A percentile compares a stretch with the other conserved stretches of the same genome.
Conservation (phyloP, 37 sponge, comb jelly and placozoan species). For the Cliona cf. orientalis region DNA sequence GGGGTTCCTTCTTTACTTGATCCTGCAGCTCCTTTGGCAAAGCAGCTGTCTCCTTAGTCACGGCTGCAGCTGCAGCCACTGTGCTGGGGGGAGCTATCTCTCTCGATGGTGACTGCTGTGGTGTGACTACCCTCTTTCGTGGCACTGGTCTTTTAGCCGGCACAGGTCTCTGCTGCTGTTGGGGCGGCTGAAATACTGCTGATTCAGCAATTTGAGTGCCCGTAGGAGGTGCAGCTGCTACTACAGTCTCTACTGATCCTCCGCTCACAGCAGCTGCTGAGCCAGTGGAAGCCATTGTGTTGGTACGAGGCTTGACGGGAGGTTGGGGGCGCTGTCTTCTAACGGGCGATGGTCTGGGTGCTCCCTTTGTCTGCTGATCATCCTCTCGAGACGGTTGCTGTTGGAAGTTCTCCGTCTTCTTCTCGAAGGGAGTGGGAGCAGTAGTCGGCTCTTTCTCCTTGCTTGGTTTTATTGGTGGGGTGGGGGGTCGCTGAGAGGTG, state of each 20-base stretch:
- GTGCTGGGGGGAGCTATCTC: too few species aligned
- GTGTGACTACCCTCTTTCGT: neutral
- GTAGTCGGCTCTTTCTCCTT: too few species aligned
- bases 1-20: neutral
- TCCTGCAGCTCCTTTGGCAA: neutral
- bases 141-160: neutral
- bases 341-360: neutral
- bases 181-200: too few species aligned
- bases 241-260: too few species aligned
- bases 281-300: neutral
- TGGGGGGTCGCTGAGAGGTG: neutral
- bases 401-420: neutral
- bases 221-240: too few species aligned
- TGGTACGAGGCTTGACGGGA: conserved; percentile 16
- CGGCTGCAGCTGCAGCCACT: too few species aligned
- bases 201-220: too few species aligned
- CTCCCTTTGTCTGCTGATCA: neutral
- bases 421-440: neutral
- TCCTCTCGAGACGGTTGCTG: conserved; percentile 2
- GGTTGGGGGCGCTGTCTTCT: conserved; percentile 7
- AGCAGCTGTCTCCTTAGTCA: neutral
- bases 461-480: conserved; percentile 14
- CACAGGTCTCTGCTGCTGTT: too few species aligned
- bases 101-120: neutral
- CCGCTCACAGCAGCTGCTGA: neutral